A percentile compares a stretch with the other conserved stretches of the same genome.
Evolutionary conservation across 2,113 vertebrate genomes (phyloP).

Genomic region (Pao palembangensis): DNA sequence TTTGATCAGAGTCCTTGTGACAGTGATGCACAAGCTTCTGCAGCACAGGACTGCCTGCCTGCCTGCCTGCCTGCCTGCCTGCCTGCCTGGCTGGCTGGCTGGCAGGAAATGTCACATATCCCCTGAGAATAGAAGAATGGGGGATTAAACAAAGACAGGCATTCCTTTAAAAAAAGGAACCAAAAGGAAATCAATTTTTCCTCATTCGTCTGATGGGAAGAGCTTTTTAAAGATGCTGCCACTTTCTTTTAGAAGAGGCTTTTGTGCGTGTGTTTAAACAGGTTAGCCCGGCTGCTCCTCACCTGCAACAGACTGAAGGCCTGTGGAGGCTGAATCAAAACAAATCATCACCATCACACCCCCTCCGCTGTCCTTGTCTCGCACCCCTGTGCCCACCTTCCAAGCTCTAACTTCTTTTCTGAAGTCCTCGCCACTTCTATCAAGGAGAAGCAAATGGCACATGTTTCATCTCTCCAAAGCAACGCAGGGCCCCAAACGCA

Average conservation of each 20-base stretch:
- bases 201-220: slow-evolving; percentile 41
- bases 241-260: slow-evolving; percentile 10
- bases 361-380: slow-evolving; percentile 26
- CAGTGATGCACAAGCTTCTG: slow-evolving; percentile 66
- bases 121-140: slow-evolving; percentile 50
- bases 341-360: slow-evolving; percentile 44
- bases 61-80: slow-evolving; percentile 45
- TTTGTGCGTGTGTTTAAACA: slow-evolving; percentile 37
- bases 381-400: slow-evolving; percentile 17
- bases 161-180: slow-evolving; percentile 34
- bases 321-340: slow-evolving; percentile 59
- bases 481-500: slow-evolving; percentile 55
- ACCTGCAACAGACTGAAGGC: slow-evolving; percentile 46
- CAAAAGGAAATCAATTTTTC: slow-evolving; percentile 63
- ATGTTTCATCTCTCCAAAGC: slow-evolving; percentile 64
- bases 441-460: slow-evolving; percentile 56
- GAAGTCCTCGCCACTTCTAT: slow-evolving; percentile 52
- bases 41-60: slow-evolving; percentile 40
- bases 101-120: slow-evolving; percentile 67
- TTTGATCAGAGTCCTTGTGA: slow-evolving; percentile 67
- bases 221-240: slow-evolving; percentile 28
- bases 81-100: slow-evolving; percentile 48
- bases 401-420: slow-evolving; percentile 39
- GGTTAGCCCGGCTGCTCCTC: slow-evolving; percentile 29
- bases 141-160: slow-evolving; percentile 51